Evolutionary conservation across 2,888 invertebrate species (phyloP), one percentile per base, ranked within the genome.

Genomic region (Campaea margaritaria): DNA sequence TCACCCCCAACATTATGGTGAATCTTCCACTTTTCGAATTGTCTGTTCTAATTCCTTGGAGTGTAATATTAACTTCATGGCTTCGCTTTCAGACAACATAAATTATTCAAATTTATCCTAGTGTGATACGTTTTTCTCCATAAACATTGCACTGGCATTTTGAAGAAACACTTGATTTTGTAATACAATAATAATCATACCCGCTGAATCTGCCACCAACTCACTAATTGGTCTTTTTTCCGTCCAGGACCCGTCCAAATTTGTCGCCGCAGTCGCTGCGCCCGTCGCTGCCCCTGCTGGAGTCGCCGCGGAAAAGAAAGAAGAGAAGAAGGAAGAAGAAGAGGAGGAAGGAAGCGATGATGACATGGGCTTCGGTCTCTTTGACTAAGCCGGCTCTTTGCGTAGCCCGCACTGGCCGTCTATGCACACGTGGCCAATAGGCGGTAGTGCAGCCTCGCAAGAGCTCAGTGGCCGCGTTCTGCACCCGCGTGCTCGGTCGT

Each of bases 291-390:
- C 96, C n/a, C 94, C 95, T 14, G 94, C 95, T 14, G 94, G 94
- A 16, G 93, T 94, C 1, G 93, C 94, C 42, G 94, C 93, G 28
- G 94, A 93, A 45, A 93, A 93, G 70, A 94, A 94, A 65, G 94
- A 95, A 65, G 95, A 95, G 76, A 95, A 96, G 81, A 96, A 96
- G 83, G 96, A 96, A 75, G 96, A 96, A 89, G 96, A 96, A 78
- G 96, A 97, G 78, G 97, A 96, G 59, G 94, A 95, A 7, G 96
- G 96, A 82, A 95, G 95, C 66, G 98, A 98, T 79, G 99, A 99
- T 76, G 99, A 99, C 89, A 98, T 99, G 98, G 99, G 99, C 89
- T 98, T 99, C 91, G 99, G 98, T 89, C 95, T 97, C 21, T 97
- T 97, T 83, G 97, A 97, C 89, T 97, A 96, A 94, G 68, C 15